phyloP scores from a whole-genome alignment of 2,888 invertebrate genomes.

The Drosophila subquinaria region DNA sequence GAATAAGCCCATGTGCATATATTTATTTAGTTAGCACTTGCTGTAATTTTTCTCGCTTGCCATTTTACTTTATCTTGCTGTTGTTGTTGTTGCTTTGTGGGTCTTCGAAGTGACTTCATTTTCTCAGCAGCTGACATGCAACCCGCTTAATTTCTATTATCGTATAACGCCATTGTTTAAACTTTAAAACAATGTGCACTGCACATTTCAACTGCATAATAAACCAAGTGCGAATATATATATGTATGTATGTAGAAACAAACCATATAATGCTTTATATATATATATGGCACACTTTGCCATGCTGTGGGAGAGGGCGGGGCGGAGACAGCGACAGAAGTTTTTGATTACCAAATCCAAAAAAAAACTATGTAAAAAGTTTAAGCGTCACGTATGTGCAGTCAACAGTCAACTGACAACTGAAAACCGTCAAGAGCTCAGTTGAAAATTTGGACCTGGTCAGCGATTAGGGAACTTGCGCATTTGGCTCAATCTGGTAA shows the following conservation, averaged over 20 bases:
- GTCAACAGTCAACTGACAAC: slow-evolving; percentile 15
- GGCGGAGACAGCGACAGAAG: background rate
- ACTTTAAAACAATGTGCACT: slow-evolving; percentile 71
- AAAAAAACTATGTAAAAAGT: slow-evolving; percentile 38
- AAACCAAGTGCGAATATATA: slow-evolving; percentile 27
- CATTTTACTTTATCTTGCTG: slow-evolving; percentile 25
- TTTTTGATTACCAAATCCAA: slow-evolving; percentile 64
- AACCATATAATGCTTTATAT: slow-evolving; percentile 35
- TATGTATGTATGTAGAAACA: slow-evolving; percentile 27
- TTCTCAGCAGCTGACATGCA: slow-evolving; percentile 78
- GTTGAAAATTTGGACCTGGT: slow-evolving; percentile 37
- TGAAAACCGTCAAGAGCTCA: slow-evolving; percentile 18
- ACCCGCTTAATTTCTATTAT: slow-evolving; percentile 77
- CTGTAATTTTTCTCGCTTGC: slow-evolving; percentile 69
- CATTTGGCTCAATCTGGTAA: slow-evolving; percentile 29
- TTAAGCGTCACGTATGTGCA: slow-evolving; percentile 61
- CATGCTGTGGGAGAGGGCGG: background rate
- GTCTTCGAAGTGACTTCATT: slow-evolving; percentile 73
- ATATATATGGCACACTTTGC: slow-evolving; percentile 52
- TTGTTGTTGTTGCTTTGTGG: slow-evolving; percentile 22
- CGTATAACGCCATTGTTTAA: slow-evolving; percentile 76
- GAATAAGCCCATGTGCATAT: slow-evolving; percentile 45
- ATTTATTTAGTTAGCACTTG: slow-evolving; percentile 76
- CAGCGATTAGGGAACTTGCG: slow-evolving; percentile 49
- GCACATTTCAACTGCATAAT: slow-evolving; percentile 76